phyloP scores from a whole-genome alignment of 2,797 vertebrate species.

The Cynodonichthys magdalenae region DNA sequence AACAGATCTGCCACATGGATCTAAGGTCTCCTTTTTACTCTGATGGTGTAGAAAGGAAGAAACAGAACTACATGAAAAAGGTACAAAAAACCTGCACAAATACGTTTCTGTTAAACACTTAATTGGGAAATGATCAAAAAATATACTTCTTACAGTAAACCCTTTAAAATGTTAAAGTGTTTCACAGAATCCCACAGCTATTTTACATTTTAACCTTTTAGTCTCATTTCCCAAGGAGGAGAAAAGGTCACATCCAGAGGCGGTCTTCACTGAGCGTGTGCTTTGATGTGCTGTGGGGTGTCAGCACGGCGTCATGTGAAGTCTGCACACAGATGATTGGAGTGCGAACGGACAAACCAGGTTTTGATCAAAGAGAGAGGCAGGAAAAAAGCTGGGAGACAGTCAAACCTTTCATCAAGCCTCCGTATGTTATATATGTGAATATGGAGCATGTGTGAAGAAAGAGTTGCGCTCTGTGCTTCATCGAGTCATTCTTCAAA shows the following conservation, averaged over 20 bases:
- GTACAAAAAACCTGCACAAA: no score
- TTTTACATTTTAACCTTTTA: background rate
- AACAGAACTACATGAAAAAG: no score
- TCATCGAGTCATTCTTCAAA: background rate
- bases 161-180: no score
- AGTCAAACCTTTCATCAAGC: conserved; percentile 2
- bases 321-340: conserved; percentile 20
- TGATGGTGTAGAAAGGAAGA: no score
- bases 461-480: background rate
- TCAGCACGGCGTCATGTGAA: background rate
- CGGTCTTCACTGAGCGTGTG: conserved; percentile 24
- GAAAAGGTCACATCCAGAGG: conserved; percentile 19
- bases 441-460: background rate
- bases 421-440: background rate
- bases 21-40: no score
- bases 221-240: background rate
- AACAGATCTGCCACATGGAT: no score
- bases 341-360: conserved; percentile 3
- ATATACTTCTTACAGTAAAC: no score
- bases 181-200: background rate
- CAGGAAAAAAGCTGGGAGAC: conserved; percentile 9
- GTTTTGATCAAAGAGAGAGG: conserved; percentile 42
- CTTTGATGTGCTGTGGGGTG: conserved; percentile 31
- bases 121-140: background rate
- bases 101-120: no score